A percentile compares a stretch with the other conserved stretches of the same genome.
Conservation (phyloP, 1,140 invertebrate species). For the Drosophila kohkoa region DNA sequence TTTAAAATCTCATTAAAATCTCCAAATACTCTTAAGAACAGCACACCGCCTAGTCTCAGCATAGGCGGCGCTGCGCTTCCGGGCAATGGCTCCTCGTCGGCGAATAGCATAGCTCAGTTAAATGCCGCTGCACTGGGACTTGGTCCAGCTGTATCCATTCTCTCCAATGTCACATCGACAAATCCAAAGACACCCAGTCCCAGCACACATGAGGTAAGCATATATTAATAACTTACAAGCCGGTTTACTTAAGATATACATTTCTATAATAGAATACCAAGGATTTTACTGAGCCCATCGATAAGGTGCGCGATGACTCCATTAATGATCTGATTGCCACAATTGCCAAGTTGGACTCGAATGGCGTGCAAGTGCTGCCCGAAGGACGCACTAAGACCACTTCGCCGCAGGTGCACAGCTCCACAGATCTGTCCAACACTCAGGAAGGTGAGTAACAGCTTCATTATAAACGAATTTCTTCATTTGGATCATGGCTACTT, state of each 20-base stretch:
- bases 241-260: not conserved
- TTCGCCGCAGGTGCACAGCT: slow-evolving; percentile 88
- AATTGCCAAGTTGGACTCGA: slow-evolving; percentile 93
- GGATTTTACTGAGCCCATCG: slow-evolving; percentile 86
- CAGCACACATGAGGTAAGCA: slow-evolving; percentile 85
- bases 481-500: slow-evolving; percentile 15
- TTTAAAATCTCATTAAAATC: slow-evolving; percentile 89
- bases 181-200: slow-evolving; percentile 93
- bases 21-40: slow-evolving; percentile 84
- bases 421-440: slow-evolving; percentile 86
- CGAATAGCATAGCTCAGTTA: slow-evolving; percentile 50
- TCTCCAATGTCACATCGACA: slow-evolving; percentile 89
- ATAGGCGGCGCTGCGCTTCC: slow-evolving; percentile 45
- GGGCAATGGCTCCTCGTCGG: slow-evolving; percentile 39
- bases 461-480: slow-evolving; percentile 1
- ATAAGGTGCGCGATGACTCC: slow-evolving; percentile 92
- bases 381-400: slow-evolving; percentile 86
- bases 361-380: slow-evolving; percentile 90
- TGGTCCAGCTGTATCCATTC: slow-evolving; percentile 77
- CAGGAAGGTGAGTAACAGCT: slow-evolving; percentile 77
- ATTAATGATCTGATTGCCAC: slow-evolving; percentile 94
- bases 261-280: slow-evolving; percentile 69
- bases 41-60: slow-evolving; percentile 77
- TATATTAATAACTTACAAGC: not conserved
- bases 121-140: slow-evolving; percentile 75